A percentile compares a stretch with the other conserved stretches of the same genome.
Evolutionary conservation across 2,113 vertebrate species (phyloP).

Genomic region (Cochlearius cochlearius): DNA sequence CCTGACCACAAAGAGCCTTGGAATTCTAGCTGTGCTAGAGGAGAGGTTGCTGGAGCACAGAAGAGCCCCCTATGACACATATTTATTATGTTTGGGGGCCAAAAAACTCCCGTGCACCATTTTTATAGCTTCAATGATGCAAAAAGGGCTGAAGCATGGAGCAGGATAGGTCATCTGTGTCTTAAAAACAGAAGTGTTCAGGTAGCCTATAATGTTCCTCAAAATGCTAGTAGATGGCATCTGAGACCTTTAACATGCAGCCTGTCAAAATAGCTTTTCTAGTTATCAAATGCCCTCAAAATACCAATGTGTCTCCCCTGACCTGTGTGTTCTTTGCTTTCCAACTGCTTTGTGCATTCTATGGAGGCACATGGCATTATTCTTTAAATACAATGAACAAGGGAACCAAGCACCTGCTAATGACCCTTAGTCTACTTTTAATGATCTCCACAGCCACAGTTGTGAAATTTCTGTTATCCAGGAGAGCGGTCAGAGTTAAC

Average conservation of each 20-base stretch:
- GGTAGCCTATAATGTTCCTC: neutral
- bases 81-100: neutral
- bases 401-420: neutral
- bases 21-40: neutral
- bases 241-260: neutral
- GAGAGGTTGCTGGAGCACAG: neutral
- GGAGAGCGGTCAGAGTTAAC: neutral
- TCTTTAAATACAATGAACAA: neutral
- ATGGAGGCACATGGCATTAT: neutral
- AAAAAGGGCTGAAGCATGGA: neutral
- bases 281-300: neutral
- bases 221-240: neutral
- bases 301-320: neutral
- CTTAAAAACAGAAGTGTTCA: neutral
- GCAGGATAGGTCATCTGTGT: accelerated
- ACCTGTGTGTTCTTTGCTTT: neutral
- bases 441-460: neutral
- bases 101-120: neutral
- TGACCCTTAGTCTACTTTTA: neutral
- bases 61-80: neutral
- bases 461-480: neutral
- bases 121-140: neutral
- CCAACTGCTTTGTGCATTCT: neutral
- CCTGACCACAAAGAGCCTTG: neutral
- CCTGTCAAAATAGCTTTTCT: neutral